phyloP scores from a whole-genome alignment of 2,113 vertebrate genomes.

The Halichoerus grypus region DNA sequence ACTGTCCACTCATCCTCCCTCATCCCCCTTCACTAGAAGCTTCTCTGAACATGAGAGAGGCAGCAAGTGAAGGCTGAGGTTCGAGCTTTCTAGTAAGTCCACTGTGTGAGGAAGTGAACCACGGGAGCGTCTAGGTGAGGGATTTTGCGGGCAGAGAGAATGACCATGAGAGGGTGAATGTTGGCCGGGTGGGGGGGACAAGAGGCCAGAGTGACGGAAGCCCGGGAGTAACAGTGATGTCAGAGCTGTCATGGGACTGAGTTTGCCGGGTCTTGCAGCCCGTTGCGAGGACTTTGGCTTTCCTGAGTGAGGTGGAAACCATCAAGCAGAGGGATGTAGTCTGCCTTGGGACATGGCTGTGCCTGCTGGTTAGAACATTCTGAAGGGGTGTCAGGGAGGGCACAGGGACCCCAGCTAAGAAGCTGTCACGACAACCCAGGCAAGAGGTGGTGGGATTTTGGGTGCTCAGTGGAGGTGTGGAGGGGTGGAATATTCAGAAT shows the following conservation, averaged over 20 bases:
- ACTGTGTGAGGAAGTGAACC: neutral
- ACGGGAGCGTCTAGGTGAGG: neutral
- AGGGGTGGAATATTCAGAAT: neutral
- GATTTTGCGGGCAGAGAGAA: neutral
- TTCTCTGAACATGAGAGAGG: neutral
- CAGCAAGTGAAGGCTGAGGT: neutral
- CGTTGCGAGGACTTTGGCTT: neutral
- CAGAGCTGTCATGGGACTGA: neutral
- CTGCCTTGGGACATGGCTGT: neutral
- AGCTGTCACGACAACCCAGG: neutral
- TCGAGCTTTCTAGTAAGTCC: neutral
- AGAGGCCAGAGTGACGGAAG: neutral
- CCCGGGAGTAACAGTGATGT: neutral
- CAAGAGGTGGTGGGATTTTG: neutral
- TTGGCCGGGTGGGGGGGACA: neutral
- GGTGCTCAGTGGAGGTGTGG: neutral
- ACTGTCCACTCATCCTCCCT: neutral
- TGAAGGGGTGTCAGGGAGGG: neutral
- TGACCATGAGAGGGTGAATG: neutral
- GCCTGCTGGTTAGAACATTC: neutral
- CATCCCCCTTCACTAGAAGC: neutral
- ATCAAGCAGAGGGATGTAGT: neutral
- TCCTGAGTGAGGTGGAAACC: neutral
- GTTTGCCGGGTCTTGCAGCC: neutral
- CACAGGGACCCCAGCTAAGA: neutral